Base-by-base conservation (phyloP, 2,113 vertebrate genomes). In the Pachyramphus minor region DNA sequence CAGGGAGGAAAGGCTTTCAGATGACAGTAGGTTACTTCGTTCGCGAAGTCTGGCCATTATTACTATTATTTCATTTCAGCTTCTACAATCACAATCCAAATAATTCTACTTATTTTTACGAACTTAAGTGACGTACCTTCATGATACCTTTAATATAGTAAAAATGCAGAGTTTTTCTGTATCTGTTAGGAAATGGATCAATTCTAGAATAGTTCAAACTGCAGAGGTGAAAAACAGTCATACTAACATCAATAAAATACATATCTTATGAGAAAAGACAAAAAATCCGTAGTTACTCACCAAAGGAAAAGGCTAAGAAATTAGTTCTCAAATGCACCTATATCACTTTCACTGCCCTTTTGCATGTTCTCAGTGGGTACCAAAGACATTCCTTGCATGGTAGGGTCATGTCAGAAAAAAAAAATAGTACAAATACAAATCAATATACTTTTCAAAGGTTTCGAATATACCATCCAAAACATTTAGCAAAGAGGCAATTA, bases 281-380 rank as follows among this genome's bases (percentile, higher is more conserved):
- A 42, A 66, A 78, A 83, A 35, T 5, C 3, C 62, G 5, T 41
- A 35, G 8, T 41, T 44, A 49, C 16, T 59, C 11, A 23, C 2
- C 8, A 37, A 52, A 77, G 8, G 4, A 55, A 5, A 47, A 81
- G 50, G 2, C 2, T 27, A 56, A 53, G 6, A 91, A 60, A 58
- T 41, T 22, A 37, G 0, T 66, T 68, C 33, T 81, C 12, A 69
- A 69, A 84, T 28, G 21, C 2, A 58, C 1, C 2, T 55, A 2
- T 22, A 42, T 24, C 7, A 37, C 14, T 56, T 80, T 31, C 11
- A 13, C 2, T 14, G 2, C 3, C 1, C 1, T 47, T 15, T 52
- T 73, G 6, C 6, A 11, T 16, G 60, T 41, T 37, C 8, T 56
- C n/a, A 56, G 5, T 14, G 27, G 42, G 3, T 78, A 66, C 2